Evolutionary conservation across 2,888 invertebrate species (phyloP).

Genomic region (Athetis lepigone): DNA sequence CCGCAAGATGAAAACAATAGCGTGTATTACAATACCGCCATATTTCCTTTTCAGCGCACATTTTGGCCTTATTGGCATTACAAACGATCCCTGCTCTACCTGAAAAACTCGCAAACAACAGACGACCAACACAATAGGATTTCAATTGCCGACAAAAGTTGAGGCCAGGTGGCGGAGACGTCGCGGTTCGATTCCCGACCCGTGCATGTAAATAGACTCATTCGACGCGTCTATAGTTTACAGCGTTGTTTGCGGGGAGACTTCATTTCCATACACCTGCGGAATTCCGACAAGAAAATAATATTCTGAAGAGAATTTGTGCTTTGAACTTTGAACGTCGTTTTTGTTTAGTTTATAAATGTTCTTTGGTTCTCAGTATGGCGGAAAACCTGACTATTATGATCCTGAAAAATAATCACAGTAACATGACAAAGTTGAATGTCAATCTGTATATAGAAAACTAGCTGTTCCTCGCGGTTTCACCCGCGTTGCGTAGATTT

Average conservation of each 20-base stretch:
- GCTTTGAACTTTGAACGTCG: not conserved
- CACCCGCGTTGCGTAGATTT: no score
- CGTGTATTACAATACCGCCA: constrained; percentile 33
- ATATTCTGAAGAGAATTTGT: constrained; percentile 29
- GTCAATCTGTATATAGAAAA: no score
- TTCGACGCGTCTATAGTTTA: constrained; percentile 50
- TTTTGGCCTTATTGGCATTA: constrained; percentile 51
- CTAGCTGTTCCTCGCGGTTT: no score
- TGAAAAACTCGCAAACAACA: constrained; percentile 55
- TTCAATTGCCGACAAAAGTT: constrained; percentile 62
- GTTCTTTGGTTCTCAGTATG: not conserved
- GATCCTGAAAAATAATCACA: not conserved
- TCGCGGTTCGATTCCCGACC: constrained; percentile 64
- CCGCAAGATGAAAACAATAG: constrained; percentile 51
- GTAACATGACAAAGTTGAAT: no score
- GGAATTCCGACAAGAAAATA: constrained; percentile 39
- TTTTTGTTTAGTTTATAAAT: constrained; percentile 13
- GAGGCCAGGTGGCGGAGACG: constrained; percentile 61
- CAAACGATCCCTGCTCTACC: constrained; percentile 47
- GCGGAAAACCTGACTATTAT: not conserved
- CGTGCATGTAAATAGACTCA: constrained; percentile 66
- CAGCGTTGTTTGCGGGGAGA: constrained; percentile 25
- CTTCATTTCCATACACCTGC: constrained; percentile 58
- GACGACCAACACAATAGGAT: constrained; percentile 57
- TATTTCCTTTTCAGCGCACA: constrained; percentile 42